A percentile compares a stretch with the other conserved stretches of the same genome.
phyloP scores from a whole-genome alignment of 2,113 vertebrate species.

The Collichthys lucidus region DNA sequence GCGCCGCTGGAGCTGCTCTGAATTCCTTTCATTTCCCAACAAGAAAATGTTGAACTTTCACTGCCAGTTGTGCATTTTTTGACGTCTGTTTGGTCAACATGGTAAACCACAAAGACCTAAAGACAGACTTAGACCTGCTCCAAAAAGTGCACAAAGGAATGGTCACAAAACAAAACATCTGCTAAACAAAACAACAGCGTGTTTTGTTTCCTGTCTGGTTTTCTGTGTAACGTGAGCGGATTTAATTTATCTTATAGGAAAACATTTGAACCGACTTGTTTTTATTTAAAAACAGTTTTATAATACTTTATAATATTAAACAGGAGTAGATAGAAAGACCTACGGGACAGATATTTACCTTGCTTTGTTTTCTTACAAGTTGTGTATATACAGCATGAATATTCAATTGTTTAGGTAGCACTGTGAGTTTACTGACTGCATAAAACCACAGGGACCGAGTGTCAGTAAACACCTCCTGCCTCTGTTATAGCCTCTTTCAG shows the following conservation, averaged over 20 bases:
- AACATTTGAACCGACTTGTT: constrained; percentile 5
- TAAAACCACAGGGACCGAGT: background rate
- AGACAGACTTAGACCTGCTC: constrained; percentile 51
- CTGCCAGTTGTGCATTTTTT: constrained; percentile 70
- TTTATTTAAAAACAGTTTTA: background rate
- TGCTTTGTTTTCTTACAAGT: background rate
- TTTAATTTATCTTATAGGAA: constrained; percentile 11
- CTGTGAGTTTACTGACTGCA: constrained; percentile 7
- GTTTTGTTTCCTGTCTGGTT: constrained; percentile 46
- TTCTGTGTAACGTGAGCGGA: constrained; percentile 39
- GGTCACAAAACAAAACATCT: constrained; percentile 49
- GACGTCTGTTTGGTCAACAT: constrained; percentile 47
- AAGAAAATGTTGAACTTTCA: constrained; percentile 21
- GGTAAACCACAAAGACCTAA: constrained; percentile 69
- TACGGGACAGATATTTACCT: too few relatives aligned
- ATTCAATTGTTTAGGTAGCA: background rate
- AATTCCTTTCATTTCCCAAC: constrained; percentile 55
- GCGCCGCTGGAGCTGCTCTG: constrained; percentile 23
- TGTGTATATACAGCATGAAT: background rate
- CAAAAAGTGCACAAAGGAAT: constrained; percentile 23
- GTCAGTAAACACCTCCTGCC: constrained; percentile 18
- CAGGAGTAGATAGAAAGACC: too few relatives aligned
- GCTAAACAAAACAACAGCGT: constrained; percentile 42
- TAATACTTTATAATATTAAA: too few relatives aligned
- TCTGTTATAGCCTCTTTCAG: constrained; percentile 7